Base-by-base conservation (phyloP, 2,888 invertebrate genomes). In the Ormia ochracea region DNA sequence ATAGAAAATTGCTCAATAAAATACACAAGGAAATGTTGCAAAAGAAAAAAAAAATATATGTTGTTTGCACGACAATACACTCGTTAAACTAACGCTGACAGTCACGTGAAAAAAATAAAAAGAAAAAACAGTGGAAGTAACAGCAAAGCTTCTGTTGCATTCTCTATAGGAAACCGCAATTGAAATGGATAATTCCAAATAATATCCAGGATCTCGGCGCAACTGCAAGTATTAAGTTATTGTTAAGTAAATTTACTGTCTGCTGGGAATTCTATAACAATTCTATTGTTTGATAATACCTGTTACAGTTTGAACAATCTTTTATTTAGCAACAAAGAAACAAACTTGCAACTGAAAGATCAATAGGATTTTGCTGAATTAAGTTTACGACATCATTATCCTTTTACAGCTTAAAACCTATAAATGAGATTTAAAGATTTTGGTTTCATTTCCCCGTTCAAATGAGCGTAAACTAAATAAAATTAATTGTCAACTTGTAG, bases 11-110 rank as follows among this genome's bases (percentile, higher is more conserved):
- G 80, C 75, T 61, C 52, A 70, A 76, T 69, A 81, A 73, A 80
- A 68, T 54, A 36, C 31, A 78, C 73, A 76, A 81, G 78, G 73
- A 78, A 82, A 81, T 73, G 70, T 73, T 66, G 63, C n/a, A n/a
- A 33, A 28, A 31, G 38, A 52, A 58, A 58, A 59, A 41, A 52
- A 45, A n/a, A n/a, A n/a, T n/a, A n/a, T n/a, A n/a, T n/a, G n/a
- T n/a, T 45, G 21, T 1, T 21, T 63, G 23, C 26, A 31, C 19
- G n/a, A 56, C 43, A 1, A 59, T 7, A 58, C 19, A 31, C 14
- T 9, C 6, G n/a, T 33, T 31, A 7, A 14, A 48, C 14, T 5
- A 12, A 14, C 23, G 23, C 33, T 1, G 1, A 21, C 33, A 23
- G 21, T 10, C 23, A 45, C 19, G 31, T n/a, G 28, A 14, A 23